A percentile compares a stretch with the other conserved stretches of the same genome.
These are phyloP conservation scores for Tachycineta bicolor DNA, from an alignment of 2,113 vertebrate genomes.

Conservation along the genomic window DNA sequence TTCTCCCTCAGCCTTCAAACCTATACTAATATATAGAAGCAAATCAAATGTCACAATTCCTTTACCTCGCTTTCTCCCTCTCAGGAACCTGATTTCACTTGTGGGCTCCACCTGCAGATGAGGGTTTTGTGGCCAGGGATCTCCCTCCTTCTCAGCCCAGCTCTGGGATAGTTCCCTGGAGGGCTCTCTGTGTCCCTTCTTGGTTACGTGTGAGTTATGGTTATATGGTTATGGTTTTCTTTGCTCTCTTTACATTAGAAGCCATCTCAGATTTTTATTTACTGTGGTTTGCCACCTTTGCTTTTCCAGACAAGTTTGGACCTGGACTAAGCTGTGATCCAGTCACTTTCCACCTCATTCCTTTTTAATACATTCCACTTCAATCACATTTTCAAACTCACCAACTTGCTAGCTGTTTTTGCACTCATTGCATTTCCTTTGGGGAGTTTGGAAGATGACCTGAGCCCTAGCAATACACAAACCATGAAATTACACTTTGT, in stretches of 20 bases:
- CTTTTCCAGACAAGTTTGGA: neutral
- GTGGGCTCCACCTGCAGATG: neutral
- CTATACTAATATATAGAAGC: neutral
- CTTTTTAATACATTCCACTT: neutral
- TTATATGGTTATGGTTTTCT: neutral
- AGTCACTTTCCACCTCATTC: neutral
- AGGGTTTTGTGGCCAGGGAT: neutral
- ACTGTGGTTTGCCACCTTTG: neutral
- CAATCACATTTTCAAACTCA: neutral
- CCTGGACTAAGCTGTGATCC: neutral
- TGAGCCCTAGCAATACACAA: neutral
- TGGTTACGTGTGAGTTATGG: neutral
- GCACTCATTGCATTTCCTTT: neutral
- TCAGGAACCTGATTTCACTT: neutral
- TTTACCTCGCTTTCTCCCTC: neutral
- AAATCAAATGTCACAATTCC: neutral
- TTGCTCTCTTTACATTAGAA: neutral
- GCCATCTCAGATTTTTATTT: neutral
- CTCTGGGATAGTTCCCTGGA: neutral
- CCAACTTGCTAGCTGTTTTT: neutral
- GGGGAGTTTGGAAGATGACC: neutral
- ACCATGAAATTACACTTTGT: slow-evolving; percentile 2
- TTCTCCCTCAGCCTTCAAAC: neutral
- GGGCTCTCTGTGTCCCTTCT: neutral
- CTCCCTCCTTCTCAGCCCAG: neutral